Evolutionary conservation across 2,797 vertebrate species (phyloP), one percentile per base, ranked within the genome.

Genomic region (Scolopax bukidnonensis): DNA sequence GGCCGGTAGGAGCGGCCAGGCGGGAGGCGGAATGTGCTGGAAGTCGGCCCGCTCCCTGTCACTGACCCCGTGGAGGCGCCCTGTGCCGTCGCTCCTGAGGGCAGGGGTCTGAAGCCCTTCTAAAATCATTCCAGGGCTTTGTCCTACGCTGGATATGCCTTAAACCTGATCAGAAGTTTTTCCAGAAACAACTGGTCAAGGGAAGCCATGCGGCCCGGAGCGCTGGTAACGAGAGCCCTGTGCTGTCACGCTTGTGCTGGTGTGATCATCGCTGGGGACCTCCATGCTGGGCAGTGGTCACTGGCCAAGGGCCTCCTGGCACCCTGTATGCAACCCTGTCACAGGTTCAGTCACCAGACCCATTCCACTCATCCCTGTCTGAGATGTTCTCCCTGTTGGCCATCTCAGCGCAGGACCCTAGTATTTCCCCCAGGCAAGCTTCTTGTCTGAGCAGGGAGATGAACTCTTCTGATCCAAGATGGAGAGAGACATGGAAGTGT

Each of bases 1-100:
- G 43, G 10, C 9, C 1, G 11, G 48, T 6, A 24, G 15, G 4
- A 8, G 17, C 27, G 68, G 38, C 10, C 7, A 43, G n/a, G 36
- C 9, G 5, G 38, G 48, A 36, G 33, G 3, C 2, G 1, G 11
- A 1, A 4, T 0, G 0, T 2, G 6, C 21, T 11, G 57, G 21
- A 4, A 0, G 6, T 10, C 2, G 0, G 0, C 0, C 1, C 0
- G 12, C 4, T 45, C 2, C 11, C 5, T 20, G 8, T 13, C 9
- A 3, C 27, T 4, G 40, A 3, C 6, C 33, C 28, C 4, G 3
- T 4, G 24, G 6, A 11, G 7, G 1, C 4, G 8, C 1, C 2
- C 11, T 4, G 11, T 53, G 36, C 17, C 0, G 7, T 30, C 20
- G 1, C 19, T 17, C 53, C 6, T 15, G 3, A 10, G 0, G 12